Conservation (phyloP, 2,797 vertebrate genomes). For the Crossoptilon crossoptilon region DNA sequence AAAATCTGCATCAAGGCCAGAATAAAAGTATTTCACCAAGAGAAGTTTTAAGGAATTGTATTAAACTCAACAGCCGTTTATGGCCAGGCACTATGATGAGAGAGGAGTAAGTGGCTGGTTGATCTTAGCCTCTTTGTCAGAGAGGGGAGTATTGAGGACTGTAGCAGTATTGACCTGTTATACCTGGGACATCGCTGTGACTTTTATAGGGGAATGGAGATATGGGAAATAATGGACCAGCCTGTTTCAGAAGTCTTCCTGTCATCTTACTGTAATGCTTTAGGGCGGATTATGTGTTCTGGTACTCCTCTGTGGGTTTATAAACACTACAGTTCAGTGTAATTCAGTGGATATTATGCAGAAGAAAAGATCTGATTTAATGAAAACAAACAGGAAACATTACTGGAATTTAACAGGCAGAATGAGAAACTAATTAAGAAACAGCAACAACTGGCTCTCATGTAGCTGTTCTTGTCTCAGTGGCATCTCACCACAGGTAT, state of each 20-base stretch:
- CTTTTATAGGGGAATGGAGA: background rate
- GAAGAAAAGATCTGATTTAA: slow-evolving; percentile 48
- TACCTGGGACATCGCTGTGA: fast-evolving
- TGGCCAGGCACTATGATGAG: background rate
- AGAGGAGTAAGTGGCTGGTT: background rate
- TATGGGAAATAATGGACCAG: background rate
- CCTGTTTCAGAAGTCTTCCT: background rate
- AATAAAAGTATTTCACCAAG: background rate
- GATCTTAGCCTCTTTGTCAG: background rate
- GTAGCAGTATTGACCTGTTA: background rate
- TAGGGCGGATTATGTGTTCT: background rate
- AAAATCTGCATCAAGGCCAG: background rate
- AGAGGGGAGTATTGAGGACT: background rate
- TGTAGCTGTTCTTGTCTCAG: background rate
- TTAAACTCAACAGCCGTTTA: background rate
- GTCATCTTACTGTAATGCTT: background rate
- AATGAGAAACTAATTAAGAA: slow-evolving; percentile 60
- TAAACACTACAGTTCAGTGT: background rate
- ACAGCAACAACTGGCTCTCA: slow-evolving; percentile 9
- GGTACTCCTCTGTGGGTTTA: background rate
- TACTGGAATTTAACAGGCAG: slow-evolving; percentile 44
- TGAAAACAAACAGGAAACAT: slow-evolving; percentile 54
- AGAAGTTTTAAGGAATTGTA: background rate
- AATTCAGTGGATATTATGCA: background rate
- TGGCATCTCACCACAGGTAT: slow-evolving; percentile 17